Conservation (phyloP, 2,113 vertebrate species). For the Coturnix japonica region DNA sequence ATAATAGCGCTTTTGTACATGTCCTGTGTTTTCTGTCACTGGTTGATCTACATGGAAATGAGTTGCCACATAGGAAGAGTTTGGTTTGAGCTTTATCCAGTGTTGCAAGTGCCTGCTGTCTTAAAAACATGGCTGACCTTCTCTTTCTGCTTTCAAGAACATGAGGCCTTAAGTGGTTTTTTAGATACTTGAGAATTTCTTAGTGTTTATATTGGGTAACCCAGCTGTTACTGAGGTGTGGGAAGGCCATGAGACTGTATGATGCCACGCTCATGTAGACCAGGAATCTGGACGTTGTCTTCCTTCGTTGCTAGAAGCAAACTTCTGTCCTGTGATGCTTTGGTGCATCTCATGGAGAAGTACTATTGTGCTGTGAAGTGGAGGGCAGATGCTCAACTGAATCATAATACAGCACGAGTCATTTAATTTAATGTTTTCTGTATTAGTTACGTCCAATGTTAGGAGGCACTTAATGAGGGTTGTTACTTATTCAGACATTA, state of each 20-base stretch:
- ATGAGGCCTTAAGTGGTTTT: not conserved
- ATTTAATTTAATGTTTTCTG: not conserved
- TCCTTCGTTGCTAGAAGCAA: accelerated
- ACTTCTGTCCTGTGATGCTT: not conserved
- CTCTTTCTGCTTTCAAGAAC: not conserved
- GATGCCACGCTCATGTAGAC: not conserved
- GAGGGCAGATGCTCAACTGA: not conserved
- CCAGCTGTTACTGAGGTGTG: accelerated
- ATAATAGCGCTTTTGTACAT: not conserved
- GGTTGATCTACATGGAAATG: not conserved
- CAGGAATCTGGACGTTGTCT: not conserved
- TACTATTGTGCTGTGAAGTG: not conserved
- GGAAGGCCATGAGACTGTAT: not conserved
- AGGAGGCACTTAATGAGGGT: not conserved
- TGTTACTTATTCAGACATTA: not conserved
- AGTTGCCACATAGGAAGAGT: not conserved
- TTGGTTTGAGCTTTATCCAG: not conserved
- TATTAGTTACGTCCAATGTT: not conserved
- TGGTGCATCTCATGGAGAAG: not conserved
- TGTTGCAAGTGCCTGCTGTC: not conserved
- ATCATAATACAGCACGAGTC: not conserved
- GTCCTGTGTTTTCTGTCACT: not conserved
- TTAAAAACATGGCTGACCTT: not conserved
- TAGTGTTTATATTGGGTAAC: not conserved
- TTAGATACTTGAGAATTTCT: not conserved